Conservation (phyloP, 2,113 vertebrate genomes). For the Montifringilla adamsi region DNA sequence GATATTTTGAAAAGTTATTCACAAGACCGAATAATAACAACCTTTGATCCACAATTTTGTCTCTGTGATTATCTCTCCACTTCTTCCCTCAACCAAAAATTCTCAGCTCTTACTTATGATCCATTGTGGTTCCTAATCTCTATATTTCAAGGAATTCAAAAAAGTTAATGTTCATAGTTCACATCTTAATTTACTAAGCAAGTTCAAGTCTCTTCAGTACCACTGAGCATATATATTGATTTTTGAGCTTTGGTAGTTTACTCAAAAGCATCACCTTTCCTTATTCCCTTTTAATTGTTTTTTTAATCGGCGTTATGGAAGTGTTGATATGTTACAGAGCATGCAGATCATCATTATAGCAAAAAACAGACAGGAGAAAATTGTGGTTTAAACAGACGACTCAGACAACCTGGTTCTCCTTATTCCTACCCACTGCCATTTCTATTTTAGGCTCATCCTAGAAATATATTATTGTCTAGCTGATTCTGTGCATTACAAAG, state of each 20-base stretch:
- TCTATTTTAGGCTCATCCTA: neutral
- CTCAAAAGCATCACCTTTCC: neutral
- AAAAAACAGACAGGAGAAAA: neutral
- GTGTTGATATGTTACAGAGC: neutral
- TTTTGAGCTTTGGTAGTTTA: neutral
- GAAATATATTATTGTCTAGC: neutral
- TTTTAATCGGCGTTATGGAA: neutral
- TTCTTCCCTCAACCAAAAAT: neutral
- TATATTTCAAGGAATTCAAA: neutral
- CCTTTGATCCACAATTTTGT: neutral
- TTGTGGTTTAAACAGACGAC: neutral
- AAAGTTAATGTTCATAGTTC: neutral
- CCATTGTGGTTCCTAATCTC: neutral
- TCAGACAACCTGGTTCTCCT: neutral
- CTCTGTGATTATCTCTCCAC: neutral
- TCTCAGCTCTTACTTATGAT: neutral
- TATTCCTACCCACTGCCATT: neutral
- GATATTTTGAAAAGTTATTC: neutral
- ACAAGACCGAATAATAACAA: neutral
- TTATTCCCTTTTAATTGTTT: neutral
- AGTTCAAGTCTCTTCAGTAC: neutral
- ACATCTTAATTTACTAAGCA: neutral
- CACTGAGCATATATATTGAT: neutral
- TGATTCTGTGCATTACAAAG: neutral
- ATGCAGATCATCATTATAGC: rapidly evolving